These are phyloP conservation scores for Danaus chrysippus DNA, from an alignment of 2,888 invertebrate species.

Conservation along the genomic window DNA sequence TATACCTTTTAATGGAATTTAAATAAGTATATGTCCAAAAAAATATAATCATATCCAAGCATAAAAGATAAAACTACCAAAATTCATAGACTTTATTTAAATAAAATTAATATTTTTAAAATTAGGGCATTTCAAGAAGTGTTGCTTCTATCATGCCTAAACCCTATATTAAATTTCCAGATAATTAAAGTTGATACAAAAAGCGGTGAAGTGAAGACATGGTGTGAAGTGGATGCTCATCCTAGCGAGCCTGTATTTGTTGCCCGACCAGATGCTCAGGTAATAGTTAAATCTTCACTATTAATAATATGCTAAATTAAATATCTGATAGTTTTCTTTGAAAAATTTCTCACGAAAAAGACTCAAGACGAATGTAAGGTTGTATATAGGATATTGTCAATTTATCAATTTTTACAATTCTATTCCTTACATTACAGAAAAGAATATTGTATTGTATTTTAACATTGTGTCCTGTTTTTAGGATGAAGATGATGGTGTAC, in stretches of 20 bases:
- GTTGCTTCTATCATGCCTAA: no score
- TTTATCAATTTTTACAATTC: neutral
- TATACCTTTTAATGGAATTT: neutral
- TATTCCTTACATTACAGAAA: neutral
- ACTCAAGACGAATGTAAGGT: no score
- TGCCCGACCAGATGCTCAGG: constrained; percentile 80
- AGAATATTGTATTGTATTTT: neutral
- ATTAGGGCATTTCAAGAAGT: no score
- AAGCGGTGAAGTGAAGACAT: constrained; percentile 80
- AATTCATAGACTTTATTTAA: no score
- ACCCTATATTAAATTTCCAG: constrained; percentile 53
- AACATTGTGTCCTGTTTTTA: constrained; percentile 39
- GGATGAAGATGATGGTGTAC: constrained; percentile 89
- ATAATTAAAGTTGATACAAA: constrained; percentile 88
- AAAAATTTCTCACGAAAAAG: no score
- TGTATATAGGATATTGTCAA: no score
- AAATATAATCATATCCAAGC: neutral
- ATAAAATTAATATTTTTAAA: no score
- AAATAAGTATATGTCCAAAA: neutral
- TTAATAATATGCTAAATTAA: neutral
- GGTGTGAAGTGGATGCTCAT: constrained; percentile 86
- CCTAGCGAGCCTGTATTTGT: constrained; percentile 93
- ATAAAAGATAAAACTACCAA: no score
- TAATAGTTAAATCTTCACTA: constrained; percentile 37
- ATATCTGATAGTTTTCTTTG: neutral